Conservation (phyloP, 2,113 vertebrate genomes). For the Heteronetta atricapilla region DNA sequence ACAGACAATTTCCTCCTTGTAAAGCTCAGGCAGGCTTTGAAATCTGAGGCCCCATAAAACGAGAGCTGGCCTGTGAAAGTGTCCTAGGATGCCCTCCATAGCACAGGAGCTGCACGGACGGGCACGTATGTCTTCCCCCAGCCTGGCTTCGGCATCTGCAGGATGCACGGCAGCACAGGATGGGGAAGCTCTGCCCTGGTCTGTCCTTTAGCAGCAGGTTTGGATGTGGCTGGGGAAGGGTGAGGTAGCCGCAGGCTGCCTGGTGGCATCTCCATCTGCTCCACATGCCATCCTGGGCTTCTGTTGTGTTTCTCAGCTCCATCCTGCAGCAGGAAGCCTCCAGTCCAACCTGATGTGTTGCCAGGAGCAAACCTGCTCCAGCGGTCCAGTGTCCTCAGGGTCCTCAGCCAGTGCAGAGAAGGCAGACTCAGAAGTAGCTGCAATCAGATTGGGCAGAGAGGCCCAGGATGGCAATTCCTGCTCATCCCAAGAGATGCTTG, state of each 20-base stretch:
- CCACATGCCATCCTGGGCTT: background rate
- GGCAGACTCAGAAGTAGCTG: background rate
- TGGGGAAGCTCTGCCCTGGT: background rate
- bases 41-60: conserved; percentile 58
- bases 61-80: background rate
- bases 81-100: conserved; percentile 60
- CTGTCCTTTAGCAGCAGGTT: background rate
- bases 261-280: background rate
- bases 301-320: background rate
- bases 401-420: background rate
- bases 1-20: conserved; percentile 66
- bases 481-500: background rate
- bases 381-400: background rate
- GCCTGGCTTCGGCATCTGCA: background rate
- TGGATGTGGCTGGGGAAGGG: background rate
- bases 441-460: background rate
- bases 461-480: background rate
- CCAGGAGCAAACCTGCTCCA: background rate
- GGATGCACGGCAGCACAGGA: background rate
- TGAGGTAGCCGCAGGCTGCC: background rate
- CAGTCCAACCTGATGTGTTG: background rate
- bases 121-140: background rate
- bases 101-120: background rate
- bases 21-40: conserved; percentile 63
- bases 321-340: background rate